Evolutionary conservation across 2,797 vertebrate genomes (phyloP).

Genomic region (Podargus strigoides): DNA sequence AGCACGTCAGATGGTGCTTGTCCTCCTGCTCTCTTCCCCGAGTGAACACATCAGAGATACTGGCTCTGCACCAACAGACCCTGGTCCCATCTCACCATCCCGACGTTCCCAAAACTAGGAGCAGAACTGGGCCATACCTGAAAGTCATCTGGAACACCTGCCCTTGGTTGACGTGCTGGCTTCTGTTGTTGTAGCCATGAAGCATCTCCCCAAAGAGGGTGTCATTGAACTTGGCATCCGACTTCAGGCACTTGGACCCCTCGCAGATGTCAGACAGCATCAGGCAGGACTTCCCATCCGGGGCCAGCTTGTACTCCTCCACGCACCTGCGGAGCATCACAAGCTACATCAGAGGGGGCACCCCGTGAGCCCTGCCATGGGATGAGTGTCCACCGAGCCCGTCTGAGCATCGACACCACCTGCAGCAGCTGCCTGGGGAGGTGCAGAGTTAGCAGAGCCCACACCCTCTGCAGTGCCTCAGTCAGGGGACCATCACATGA

Average conservation of each 20-base stretch:
- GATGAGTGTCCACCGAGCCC: neutral
- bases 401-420: neutral
- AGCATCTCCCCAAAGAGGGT: constrained; percentile 98
- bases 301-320: constrained; percentile 93
- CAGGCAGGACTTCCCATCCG: constrained; percentile 91
- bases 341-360: neutral
- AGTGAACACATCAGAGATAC: neutral
- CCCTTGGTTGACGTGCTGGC: constrained; percentile 90
- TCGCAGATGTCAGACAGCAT: constrained; percentile 92
- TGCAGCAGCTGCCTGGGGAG: too few relatives aligned
- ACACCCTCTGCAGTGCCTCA: neutral
- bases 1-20: fast-evolving
- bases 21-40: neutral
- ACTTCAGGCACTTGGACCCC: constrained; percentile 86
- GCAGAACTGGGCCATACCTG: constrained; percentile 76
- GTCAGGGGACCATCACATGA: fast-evolving
- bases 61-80: neutral
- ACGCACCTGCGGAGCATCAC: constrained; percentile 82
- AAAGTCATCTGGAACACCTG: constrained; percentile 99
- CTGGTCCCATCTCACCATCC: neutral
- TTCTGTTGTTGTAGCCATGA: constrained; percentile 95
- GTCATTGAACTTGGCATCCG: constrained; percentile 88
- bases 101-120: neutral
- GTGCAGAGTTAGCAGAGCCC: neutral
- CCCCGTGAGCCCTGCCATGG: fast-evolving